Conservation (phyloP, 2,888 invertebrate genomes). For the Galerucella pusilla region DNA sequence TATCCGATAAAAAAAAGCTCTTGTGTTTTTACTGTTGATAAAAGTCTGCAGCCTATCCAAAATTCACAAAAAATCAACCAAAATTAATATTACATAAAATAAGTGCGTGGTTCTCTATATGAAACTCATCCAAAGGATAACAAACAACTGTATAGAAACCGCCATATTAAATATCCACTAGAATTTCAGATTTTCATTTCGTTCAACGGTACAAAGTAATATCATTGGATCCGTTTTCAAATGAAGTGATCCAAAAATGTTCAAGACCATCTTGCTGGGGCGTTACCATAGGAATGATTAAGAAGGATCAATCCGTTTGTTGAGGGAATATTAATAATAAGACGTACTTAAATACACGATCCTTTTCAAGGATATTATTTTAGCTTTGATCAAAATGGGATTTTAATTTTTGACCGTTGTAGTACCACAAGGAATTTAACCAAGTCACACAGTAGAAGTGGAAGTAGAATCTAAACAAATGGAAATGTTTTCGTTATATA, state of each 20-base stretch:
- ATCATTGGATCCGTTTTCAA: constrained; percentile 43
- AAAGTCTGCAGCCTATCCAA: too few species aligned
- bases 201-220: constrained; percentile 47
- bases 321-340: background rate
- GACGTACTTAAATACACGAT: background rate
- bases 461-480: too few species aligned
- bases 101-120: too few species aligned
- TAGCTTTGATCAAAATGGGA: background rate
- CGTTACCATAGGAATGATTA: constrained; percentile 11
- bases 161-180: background rate
- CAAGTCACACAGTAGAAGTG: too few species aligned
- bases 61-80: too few species aligned
- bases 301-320: background rate
- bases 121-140: background rate
- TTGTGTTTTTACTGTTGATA: too few species aligned
- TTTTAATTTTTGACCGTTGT: background rate
- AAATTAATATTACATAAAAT: too few species aligned
- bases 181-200: constrained; percentile 23
- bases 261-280: constrained; percentile 13
- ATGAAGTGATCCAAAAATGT: constrained; percentile 48
- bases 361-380: background rate
- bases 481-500: too few species aligned
- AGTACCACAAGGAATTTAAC: too few species aligned
- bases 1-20: too few species aligned
- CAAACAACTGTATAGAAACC: background rate